Percentiles rank a stretch among this genome's conserved stretches.
These are phyloP conservation scores for Drosophila mauritiana DNA, from an alignment of 1,140 invertebrate species.

Conservation along the genomic window DNA sequence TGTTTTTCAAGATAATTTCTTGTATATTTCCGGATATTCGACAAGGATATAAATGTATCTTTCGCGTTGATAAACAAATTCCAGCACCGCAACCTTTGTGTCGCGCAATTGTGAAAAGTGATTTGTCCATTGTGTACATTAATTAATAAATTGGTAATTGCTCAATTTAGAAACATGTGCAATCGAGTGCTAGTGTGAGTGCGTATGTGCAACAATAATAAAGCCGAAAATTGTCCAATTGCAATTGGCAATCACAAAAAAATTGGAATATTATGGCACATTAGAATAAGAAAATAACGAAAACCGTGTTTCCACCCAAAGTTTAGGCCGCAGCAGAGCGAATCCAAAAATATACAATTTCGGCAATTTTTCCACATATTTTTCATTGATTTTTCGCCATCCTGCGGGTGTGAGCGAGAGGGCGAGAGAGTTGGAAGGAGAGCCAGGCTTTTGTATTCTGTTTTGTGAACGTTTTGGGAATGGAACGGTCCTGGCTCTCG, in stretches of 20 bases:
- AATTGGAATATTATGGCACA: not conserved
- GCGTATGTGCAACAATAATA: conserved; percentile 33
- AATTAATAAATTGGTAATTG: conserved; percentile 26
- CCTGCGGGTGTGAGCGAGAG: conserved; percentile 29
- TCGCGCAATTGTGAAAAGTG: conserved; percentile 22
- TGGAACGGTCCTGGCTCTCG: conserved; percentile 42
- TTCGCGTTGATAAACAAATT: conserved; percentile 21
- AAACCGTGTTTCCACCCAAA: not conserved
- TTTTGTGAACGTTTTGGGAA: conserved; percentile 66
- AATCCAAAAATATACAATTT: conserved; percentile 58
- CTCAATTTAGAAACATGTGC: conserved; percentile 32
- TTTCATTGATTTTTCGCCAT: conserved; percentile 80
- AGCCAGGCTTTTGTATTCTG: conserved; percentile 58
- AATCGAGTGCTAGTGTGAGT: conserved; percentile 16
- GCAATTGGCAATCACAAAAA: conserved; percentile 10
- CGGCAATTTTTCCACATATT: conserved; percentile 76
- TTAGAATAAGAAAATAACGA: not conserved
- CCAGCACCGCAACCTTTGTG: not conserved
- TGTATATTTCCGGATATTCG: not conserved
- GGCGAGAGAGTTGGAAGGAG: conserved; percentile 10
- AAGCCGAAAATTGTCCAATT: conserved; percentile 34
- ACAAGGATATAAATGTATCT: conserved; percentile 1
- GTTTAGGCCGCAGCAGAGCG: conserved; percentile 22
- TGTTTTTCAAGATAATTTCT: conserved; percentile 2
- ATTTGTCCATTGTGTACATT: conserved; percentile 18